Base-by-base conservation (phyloP, 1,140 invertebrate genomes). In the Bombus soroeensis region DNA sequence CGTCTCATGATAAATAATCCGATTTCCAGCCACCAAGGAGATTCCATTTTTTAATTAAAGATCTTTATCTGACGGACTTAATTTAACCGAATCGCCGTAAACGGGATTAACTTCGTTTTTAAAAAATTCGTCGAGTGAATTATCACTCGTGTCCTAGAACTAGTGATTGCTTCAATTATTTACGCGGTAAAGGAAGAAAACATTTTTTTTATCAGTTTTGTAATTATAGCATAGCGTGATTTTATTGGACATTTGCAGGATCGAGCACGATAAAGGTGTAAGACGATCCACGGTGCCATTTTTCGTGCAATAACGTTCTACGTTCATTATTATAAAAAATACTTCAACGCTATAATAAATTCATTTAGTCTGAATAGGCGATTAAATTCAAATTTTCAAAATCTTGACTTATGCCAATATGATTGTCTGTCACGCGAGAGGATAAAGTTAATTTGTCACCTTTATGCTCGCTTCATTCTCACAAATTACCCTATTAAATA, bases 11-110 rank as follows among this genome's bases (percentile, higher is more conserved):
- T 62, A 62, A 81, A 81, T 73, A 73, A 73, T 73, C 80, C 70
- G 53, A 53, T 72, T 57, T 57, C n/a, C 59, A 22, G 28, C 13
- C 18, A n/a, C 78, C 43, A 22, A 53, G 66, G 47, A 34, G 25
- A 68, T 39, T 57, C 47, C 34, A 71, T 81, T 81, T 81, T 81
- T 81, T 62, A 72, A 81, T 81, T 59, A 62, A 43, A 81, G n/a
- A 81, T 81, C 34, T 34, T 72, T 37, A 43, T 80, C 41, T 13
- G 34, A 12, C 25, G 13, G 25, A 9, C 25, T 78, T 66, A 43
- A 43, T 66, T 78, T 78, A 47, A 32, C 15, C 73, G 32, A 37
- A 53, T 41, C 10, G 9, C 39, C 4, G 39, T 62, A 41, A 34
- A n/a, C 28, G 18, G 18, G 73, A 75, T 75, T 75, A 34, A 75